phyloP scores from a whole-genome alignment of 1,140 invertebrate genomes.

The Akabosia matsudoensis region DNA sequence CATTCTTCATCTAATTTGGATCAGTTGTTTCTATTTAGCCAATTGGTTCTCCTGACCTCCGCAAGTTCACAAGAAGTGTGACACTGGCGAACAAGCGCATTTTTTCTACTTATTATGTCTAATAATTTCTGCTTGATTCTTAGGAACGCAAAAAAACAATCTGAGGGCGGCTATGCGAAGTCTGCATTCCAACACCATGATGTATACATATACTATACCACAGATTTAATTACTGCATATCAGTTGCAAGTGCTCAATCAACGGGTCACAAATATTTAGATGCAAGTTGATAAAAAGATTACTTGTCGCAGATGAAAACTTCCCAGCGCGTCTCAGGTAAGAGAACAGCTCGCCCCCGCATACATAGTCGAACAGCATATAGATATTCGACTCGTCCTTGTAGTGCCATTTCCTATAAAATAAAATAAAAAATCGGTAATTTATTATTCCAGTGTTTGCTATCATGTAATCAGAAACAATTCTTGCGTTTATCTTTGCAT shows the following conservation, averaged over 20 bases:
- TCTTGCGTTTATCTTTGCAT: too few relatives aligned
- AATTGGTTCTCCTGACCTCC: too few relatives aligned
- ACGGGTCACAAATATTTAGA: too few relatives aligned
- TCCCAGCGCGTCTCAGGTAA: constrained; percentile 83
- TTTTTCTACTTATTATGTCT: too few relatives aligned
- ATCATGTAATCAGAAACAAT: background rate
- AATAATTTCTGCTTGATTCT: too few relatives aligned
- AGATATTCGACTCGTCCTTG: constrained; percentile 81
- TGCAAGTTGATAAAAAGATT: constrained; percentile 45
- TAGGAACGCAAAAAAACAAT: background rate
- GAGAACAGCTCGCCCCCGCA: constrained; percentile 93
- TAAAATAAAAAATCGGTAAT: background rate
- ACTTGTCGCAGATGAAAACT: constrained; percentile 80
- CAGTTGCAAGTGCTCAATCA: too few relatives aligned
- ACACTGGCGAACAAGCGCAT: too few relatives aligned
- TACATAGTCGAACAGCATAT: constrained; percentile 89
- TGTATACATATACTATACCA: too few relatives aligned
- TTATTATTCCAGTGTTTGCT: background rate
- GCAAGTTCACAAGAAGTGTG: too few relatives aligned
- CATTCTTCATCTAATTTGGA: too few relatives aligned
- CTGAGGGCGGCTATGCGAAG: background rate
- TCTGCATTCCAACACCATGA: background rate
- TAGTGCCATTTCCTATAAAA: constrained; percentile 76
- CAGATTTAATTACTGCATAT: too few relatives aligned
- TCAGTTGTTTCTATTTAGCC: too few relatives aligned